Evolutionary conservation across 2,888 invertebrate species (phyloP).

Genomic region (Tanypteryx hageni): DNA sequence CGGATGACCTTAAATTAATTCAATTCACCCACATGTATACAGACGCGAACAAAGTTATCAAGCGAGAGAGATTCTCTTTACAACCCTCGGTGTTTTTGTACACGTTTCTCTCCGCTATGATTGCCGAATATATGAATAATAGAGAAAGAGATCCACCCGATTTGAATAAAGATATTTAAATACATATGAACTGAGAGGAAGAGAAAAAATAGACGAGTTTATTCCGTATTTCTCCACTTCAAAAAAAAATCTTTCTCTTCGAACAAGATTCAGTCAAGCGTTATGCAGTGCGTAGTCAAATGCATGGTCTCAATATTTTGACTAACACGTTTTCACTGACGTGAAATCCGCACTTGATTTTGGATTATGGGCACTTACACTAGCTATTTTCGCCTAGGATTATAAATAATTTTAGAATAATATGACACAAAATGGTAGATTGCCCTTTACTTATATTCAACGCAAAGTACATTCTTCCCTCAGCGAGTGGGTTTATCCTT

Average conservation of each 20-base stretch:
- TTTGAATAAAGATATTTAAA: conserved; percentile 12
- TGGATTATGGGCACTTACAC: no score
- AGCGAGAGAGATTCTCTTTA: not conserved
- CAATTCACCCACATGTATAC: not conserved
- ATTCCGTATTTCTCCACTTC: not conserved
- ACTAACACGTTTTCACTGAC: not conserved
- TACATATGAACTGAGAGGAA: not conserved
- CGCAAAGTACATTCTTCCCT: no score
- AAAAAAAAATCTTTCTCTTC: not conserved
- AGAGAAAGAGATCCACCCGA: not conserved
- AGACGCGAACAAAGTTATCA: not conserved
- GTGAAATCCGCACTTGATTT: not conserved
- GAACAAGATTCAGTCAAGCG: not conserved
- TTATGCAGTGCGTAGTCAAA: not conserved
- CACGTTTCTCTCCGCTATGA: not conserved
- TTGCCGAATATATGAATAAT: conserved; percentile 14
- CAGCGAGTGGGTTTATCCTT: no score
- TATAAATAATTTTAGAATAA: no score
- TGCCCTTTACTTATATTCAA: no score
- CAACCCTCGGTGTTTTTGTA: not conserved
- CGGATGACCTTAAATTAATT: not conserved
- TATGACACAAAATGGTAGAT: no score
- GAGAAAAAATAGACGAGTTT: not conserved
- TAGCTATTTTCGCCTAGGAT: no score
- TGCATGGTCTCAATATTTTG: not conserved